Base-by-base conservation (phyloP, 2,888 invertebrate species). In the Amiota mariae region DNA sequence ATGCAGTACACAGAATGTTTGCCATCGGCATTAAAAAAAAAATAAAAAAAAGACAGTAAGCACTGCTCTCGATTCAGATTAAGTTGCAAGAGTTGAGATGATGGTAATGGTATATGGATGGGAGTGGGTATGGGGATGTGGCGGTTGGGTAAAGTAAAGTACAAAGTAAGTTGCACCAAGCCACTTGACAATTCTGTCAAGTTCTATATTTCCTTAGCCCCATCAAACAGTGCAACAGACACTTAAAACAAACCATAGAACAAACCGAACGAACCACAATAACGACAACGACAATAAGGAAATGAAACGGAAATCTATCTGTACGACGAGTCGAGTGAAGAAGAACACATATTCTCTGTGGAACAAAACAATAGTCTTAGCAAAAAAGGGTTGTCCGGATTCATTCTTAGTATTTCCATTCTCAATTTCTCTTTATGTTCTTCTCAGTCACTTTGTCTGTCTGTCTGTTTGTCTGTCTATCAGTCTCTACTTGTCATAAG, bases 1-100 rank as follows among this genome's bases (percentile, higher is more conserved):
- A n/a, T 49, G 54, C 56, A 54, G 66, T 47, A 54, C 8, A 56
- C 61, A 54, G 73, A 72, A 66, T 72, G 36, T 70, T 70, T 70
- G 59, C 36, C 63, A 78, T 61, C 63, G 56, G 64, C 61, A 71
- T 48, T 36, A 6, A 2, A 47, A 47, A 66, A 66, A 48, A 46
- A 15, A n/a, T n/a, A n/a, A n/a, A n/a, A n/a, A n/a, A n/a, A n/a
- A n/a, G n/a, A 8, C 48, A 20, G 13, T 15, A 56, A n/a, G 15
- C 56, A 36, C 36, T 36, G 36, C 36, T 6, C 6, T 36, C 36
- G 36, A 36, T 36, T 36, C 36, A 36, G 36, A 6, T 24, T 24
- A 24, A 24, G 24, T 24, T 24, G 24, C 1, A 3, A 36, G 36
- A 36, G 36, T 2, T 36, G 36, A 36, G 36, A 36, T 36, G 36